phyloP scores from a whole-genome alignment of 2,888 invertebrate genomes.

The Acrobasis suavella region DNA sequence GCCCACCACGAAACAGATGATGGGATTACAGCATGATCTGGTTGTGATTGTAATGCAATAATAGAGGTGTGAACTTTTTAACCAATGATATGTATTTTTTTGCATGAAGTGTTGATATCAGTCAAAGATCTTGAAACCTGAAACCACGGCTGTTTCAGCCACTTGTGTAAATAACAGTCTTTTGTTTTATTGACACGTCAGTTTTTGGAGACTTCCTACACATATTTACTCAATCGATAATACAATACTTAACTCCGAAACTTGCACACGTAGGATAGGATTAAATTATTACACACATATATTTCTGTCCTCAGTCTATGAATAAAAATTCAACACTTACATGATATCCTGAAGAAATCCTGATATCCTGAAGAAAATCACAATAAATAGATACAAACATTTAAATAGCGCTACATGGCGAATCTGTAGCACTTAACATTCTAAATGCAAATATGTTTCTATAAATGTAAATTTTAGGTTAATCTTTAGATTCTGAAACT shows the following conservation, averaged over 20 bases:
- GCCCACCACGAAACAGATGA: background rate
- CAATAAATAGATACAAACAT: background rate
- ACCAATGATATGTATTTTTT: background rate
- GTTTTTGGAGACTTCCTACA: background rate
- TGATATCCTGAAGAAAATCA: background rate
- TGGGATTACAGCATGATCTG: background rate
- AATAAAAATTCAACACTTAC: background rate
- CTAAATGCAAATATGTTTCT: background rate
- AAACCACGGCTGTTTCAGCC: background rate
- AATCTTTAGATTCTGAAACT: background rate
- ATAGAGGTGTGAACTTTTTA: background rate
- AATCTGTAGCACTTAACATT: background rate
- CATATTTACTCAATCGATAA: background rate
- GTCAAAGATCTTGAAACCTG: background rate
- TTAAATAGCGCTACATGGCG: background rate
- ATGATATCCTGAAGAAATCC: too few species aligned
- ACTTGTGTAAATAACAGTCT: background rate
- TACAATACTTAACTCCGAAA: background rate
- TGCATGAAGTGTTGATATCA: slow-evolving; percentile 12
- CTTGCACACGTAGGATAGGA: background rate
- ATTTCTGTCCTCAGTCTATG: background rate
- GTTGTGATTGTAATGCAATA: background rate
- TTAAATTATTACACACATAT: background rate
- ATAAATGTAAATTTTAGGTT: too few species aligned
- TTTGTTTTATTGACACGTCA: background rate